These are phyloP conservation scores for Pseudomyrmex flavicornis DNA, from an alignment of 1,140 invertebrate genomes.

Conservation along the genomic window DNA sequence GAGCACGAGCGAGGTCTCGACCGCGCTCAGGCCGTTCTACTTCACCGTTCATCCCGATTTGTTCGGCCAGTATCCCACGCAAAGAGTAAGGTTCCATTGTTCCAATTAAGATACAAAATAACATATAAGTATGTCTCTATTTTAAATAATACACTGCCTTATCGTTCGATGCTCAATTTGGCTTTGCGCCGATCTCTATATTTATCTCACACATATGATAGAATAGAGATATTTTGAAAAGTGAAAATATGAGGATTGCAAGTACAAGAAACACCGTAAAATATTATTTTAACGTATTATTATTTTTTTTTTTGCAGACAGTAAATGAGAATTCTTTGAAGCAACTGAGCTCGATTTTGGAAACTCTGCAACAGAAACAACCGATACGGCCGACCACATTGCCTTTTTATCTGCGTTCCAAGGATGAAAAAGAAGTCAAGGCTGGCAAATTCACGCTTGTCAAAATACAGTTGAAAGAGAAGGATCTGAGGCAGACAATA, in stretches of 20 bases:
- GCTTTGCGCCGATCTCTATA: not conserved
- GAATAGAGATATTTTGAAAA: no score
- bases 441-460: conserved; percentile 90
- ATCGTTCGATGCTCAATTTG: no score
- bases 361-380: conserved; percentile 89
- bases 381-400: conserved; percentile 87
- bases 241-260: no score
- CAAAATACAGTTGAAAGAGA: conserved; percentile 89
- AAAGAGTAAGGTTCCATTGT: conserved; percentile 88
- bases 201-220: no score
- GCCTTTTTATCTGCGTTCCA: conserved; percentile 90
- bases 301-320: conserved; percentile 86
- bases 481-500: conserved; percentile 90
- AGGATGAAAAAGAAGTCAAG: conserved; percentile 87
- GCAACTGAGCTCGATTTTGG: conserved; percentile 93
- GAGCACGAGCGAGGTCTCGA: conserved; percentile 92
- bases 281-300: no score
- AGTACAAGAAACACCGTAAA: no score
- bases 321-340: conserved; percentile 97
- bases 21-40: conserved; percentile 96
- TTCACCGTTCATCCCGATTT: conserved; percentile 98
- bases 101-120: not conserved
- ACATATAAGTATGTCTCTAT: not conserved
- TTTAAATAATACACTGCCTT: not conserved
- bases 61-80: conserved; percentile 95